Evolutionary conservation across 2,888 invertebrate species (phyloP).

Genomic region (Belgica antarctica): DNA sequence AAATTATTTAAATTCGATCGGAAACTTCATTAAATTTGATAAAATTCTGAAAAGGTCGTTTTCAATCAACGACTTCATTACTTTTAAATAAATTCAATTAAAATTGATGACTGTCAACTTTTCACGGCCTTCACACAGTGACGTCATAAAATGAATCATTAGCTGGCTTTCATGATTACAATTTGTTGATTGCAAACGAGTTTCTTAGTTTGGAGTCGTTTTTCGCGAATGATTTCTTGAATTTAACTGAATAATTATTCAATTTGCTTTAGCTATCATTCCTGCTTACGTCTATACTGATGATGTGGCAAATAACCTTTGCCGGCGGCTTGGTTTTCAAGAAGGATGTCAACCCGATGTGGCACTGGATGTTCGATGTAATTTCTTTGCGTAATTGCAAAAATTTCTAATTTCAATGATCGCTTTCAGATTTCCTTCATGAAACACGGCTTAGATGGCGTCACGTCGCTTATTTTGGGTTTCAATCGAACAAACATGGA

Average conservation of each 20-base stretch:
- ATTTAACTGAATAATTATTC: too few species aligned
- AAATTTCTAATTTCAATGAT: not conserved
- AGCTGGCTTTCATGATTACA: too few species aligned
- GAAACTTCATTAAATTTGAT: too few species aligned
- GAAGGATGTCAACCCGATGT: conserved; percentile 61
- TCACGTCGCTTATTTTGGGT: conserved; percentile 78
- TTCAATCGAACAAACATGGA: conserved; percentile 70
- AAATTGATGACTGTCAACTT: too few species aligned
- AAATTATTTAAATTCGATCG: too few species aligned
- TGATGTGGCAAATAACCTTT: not conserved
- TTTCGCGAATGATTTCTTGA: too few species aligned
- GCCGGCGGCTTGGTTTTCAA: conserved; percentile 59
- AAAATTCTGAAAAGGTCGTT: too few species aligned
- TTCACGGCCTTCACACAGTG: too few species aligned
- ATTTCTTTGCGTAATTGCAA: not conserved
- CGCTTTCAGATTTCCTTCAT: conserved; percentile 58
- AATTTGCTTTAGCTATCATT: not conserved
- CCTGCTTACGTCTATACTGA: not conserved
- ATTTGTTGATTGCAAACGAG: too few species aligned
- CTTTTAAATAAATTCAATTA: not conserved
- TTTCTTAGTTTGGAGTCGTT: too few species aligned
- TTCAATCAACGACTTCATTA: not conserved
- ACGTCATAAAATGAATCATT: too few species aligned
- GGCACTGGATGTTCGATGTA: conserved; percentile 50
- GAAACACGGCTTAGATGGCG: conserved; percentile 83